Evolutionary conservation across 2,888 invertebrate species (phyloP).

Genomic region (Thysanoteuthis rhombus): DNA sequence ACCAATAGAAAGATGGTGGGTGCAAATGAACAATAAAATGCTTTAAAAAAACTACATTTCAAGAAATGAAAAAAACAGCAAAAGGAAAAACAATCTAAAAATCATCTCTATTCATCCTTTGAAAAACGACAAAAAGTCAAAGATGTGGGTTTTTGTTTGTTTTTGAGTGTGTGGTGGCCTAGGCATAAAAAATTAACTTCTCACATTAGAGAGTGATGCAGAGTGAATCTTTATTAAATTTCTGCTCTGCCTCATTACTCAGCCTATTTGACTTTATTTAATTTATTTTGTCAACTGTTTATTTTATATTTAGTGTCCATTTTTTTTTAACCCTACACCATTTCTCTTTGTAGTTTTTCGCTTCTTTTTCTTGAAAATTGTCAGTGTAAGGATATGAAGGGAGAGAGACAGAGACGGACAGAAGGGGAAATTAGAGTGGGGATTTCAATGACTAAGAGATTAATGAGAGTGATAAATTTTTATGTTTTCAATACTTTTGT

Average conservation of each 20-base stretch:
- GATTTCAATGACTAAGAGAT: not conserved
- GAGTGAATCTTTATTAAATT: not conserved
- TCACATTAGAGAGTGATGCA: not conserved
- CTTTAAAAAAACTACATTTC: not conserved
- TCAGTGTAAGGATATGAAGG: not conserved
- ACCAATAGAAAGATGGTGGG: not conserved
- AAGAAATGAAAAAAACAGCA: not conserved
- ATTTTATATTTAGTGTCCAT: not conserved
- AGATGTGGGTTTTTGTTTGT: not conserved
- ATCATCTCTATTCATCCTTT: not conserved
- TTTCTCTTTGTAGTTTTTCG: not conserved
- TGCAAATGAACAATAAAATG: not conserved
- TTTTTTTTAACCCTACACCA: not conserved
- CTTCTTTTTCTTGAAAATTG: not conserved
- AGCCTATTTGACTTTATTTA: not conserved
- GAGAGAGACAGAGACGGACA: not conserved
- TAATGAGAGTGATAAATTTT: not conserved
- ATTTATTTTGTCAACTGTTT: slow-evolving; percentile 12
- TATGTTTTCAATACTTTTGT: not conserved
- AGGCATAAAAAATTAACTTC: not conserved
- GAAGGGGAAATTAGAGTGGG: too few species aligned
- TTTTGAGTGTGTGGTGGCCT: not conserved
- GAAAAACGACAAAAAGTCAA: not conserved
- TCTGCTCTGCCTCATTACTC: not conserved
- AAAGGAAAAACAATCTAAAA: not conserved